A percentile compares a stretch with the other conserved stretches of the same genome.
Evolutionary conservation across 2,888 invertebrate genomes (phyloP).

Genomic region (Drosophila anomelani): DNA sequence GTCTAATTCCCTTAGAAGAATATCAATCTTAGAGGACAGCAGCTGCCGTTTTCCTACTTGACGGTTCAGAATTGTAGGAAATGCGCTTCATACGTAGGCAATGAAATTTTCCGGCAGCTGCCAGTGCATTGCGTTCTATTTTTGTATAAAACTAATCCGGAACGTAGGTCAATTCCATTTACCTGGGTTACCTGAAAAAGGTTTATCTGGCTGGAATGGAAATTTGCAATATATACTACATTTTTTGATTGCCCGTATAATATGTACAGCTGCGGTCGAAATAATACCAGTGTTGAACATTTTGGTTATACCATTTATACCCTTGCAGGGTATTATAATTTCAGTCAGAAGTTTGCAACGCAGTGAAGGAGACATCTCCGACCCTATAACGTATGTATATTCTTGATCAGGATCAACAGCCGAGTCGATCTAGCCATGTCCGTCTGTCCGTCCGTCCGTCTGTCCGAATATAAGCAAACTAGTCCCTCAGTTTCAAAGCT

Average conservation of each 20-base stretch:
- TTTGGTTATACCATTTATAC: not conserved
- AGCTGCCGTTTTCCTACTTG: slow-evolving; percentile 6
- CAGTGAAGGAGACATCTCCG: too few relatives aligned
- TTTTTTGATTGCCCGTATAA: slow-evolving; percentile 21
- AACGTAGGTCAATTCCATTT: slow-evolving; percentile 33
- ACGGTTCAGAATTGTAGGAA: slow-evolving; percentile 13
- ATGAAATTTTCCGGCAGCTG: slow-evolving; percentile 56
- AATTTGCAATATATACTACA: slow-evolving; percentile 3
- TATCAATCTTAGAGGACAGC: slow-evolving; percentile 2
- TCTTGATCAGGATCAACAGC: too few relatives aligned
- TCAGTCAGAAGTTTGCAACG: too few relatives aligned
- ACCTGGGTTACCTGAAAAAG: slow-evolving; percentile 36
- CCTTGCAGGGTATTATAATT: too few relatives aligned
- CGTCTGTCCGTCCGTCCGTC: too few relatives aligned
- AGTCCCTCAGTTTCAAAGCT: too few relatives aligned
- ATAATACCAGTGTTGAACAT: not conserved
- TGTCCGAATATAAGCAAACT: too few relatives aligned
- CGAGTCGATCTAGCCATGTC: too few relatives aligned
- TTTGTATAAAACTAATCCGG: slow-evolving; percentile 40
- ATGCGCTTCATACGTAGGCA: slow-evolving; percentile 50
- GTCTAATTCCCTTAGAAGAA: not conserved
- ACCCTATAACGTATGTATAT: too few relatives aligned
- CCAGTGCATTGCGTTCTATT: slow-evolving; percentile 15
- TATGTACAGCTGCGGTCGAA: not conserved
- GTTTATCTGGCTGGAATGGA: not conserved